Percentiles rank a stretch among this genome's conserved stretches.
These are phyloP conservation scores for Poeciliopsis infans DNA, from an alignment of 2,797 vertebrate genomes.

Conservation along the genomic window DNA sequence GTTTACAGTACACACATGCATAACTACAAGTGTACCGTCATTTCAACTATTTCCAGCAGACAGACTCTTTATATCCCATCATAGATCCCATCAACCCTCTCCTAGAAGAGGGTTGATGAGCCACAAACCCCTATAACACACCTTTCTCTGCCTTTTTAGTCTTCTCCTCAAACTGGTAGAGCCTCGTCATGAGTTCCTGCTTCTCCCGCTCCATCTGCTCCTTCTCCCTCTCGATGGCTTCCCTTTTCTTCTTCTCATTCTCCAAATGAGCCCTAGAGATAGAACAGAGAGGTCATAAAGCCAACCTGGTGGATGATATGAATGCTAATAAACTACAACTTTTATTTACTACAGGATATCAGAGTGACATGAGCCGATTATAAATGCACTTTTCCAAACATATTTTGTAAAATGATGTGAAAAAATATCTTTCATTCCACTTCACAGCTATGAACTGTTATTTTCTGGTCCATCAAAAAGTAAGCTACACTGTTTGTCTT, in stretches of 20 bases:
- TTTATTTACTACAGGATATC: not conserved
- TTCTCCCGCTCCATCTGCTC: constrained; percentile 93
- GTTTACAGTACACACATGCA: constrained; percentile 12
- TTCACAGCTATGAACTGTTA: not conserved
- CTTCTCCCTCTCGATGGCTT: constrained; percentile 90
- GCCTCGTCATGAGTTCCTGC: constrained; percentile 87
- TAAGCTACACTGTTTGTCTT: not conserved
- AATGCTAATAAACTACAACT: not conserved
- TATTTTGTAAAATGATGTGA: not conserved
- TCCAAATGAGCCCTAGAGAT: constrained; percentile 90
- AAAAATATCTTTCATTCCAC: not conserved
- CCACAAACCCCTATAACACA: constrained; percentile 50
- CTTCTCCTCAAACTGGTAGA: constrained; percentile 91
- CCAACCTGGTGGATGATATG: constrained; percentile 23
- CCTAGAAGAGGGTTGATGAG: not conserved
- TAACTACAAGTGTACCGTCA: not conserved
- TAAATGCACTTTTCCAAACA: not conserved
- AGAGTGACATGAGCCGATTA: not conserved
- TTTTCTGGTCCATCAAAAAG: not conserved
- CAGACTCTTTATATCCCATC: not conserved
- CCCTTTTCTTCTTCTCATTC: constrained; percentile 91
- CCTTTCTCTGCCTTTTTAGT: constrained; percentile 93
- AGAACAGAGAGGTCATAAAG: constrained; percentile 36
- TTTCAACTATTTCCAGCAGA: constrained; percentile 6
- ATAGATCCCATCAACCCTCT: no score